phyloP scores from a whole-genome alignment of 2,888 invertebrate species.

The Amblyteles armatorius region DNA sequence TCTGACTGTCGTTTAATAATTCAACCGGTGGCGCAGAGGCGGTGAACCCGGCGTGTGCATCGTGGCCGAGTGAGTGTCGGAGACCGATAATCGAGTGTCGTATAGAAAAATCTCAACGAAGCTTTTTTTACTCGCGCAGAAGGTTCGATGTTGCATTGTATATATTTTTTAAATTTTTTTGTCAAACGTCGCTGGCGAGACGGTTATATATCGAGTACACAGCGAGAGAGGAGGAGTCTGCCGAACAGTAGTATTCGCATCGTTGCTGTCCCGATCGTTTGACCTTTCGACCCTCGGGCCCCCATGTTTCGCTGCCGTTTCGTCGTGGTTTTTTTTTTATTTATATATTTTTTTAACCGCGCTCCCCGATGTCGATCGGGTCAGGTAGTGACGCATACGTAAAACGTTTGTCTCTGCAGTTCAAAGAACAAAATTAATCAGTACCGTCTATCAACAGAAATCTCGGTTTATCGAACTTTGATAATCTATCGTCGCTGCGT shows the following conservation, averaged over 20 bases:
- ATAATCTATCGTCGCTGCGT: not conserved
- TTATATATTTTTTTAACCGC: conserved; percentile 12
- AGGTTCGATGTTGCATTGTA: not conserved
- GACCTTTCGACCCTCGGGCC: conserved; percentile 56
- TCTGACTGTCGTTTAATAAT: not conserved
- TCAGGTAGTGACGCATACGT: conserved; percentile 56
- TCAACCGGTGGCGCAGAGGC: not conserved
- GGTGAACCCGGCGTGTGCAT: not conserved
- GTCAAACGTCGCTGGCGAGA: not conserved
- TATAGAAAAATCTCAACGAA: not conserved
- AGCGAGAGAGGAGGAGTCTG: conserved; percentile 28
- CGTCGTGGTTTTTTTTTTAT: not conserved
- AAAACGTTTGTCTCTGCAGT: conserved; percentile 5
- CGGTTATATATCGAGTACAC: not conserved
- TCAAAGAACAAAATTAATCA: not conserved
- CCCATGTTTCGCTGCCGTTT: conserved; percentile 42
- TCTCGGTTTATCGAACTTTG: not conserved
- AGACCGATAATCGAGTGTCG: not conserved
- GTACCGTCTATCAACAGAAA: not conserved
- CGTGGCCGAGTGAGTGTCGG: not conserved
- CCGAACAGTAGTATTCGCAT: conserved; percentile 40
- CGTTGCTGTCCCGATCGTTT: conserved; percentile 61
- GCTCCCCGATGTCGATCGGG: conserved; percentile 18
- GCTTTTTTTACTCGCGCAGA: not conserved
- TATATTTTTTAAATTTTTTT: not conserved